phyloP scores from a whole-genome alignment of 2,797 vertebrate genomes.

The Coccyzus lansbergi region DNA sequence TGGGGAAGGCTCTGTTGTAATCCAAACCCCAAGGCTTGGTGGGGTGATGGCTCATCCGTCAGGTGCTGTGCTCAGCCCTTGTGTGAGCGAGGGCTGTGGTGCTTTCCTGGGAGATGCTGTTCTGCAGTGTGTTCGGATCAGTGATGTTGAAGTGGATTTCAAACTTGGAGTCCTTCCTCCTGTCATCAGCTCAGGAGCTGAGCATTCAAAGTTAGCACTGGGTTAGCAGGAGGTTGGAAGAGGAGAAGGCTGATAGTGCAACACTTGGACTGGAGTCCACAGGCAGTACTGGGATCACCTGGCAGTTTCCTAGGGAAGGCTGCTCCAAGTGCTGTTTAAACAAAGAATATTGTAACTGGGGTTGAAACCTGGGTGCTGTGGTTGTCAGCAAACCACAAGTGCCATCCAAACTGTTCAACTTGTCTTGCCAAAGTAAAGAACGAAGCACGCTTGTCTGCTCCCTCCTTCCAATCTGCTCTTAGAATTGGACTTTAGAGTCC shows the following conservation, averaged over 20 bases:
- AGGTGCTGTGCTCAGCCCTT: neutral
- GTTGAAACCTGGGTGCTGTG: neutral
- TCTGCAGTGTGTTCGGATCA: fast-evolving
- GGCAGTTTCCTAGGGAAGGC: neutral
- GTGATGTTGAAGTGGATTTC: fast-evolving
- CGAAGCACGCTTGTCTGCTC: fast-evolving
- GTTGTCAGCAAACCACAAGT: too few species aligned
- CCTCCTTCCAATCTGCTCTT: neutral
- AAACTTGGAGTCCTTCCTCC: neutral
- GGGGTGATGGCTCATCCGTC: neutral
- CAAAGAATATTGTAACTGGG: fast-evolving
- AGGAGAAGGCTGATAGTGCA: neutral
- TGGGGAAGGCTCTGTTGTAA: neutral
- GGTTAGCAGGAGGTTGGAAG: neutral
- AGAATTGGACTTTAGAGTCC: neutral
- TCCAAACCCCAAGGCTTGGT: neutral
- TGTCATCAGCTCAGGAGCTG: fast-evolving
- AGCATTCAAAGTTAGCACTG: fast-evolving
- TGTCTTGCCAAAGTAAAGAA: neutral
- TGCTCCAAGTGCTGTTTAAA: neutral
- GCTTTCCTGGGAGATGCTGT: neutral
- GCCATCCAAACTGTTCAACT: neutral
- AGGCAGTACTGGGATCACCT: neutral
- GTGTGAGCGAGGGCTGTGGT: fast-evolving
- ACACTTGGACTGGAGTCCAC: fast-evolving